Conservation (phyloP, 1,140 invertebrate genomes). For the Drosophila kurseongensis region DNA sequence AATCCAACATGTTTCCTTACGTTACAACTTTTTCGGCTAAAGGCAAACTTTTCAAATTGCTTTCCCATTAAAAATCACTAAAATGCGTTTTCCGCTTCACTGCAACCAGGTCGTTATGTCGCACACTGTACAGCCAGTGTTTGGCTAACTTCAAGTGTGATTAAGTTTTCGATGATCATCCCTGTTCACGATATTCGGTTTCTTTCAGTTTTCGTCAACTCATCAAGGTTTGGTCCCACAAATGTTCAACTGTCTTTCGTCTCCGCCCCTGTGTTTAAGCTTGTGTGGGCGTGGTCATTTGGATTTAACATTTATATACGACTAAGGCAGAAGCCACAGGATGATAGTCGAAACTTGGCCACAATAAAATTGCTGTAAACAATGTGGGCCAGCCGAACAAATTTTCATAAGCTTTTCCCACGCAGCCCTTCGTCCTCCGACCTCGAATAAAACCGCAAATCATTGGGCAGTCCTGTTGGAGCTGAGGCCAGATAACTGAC, state of each 20-base stretch:
- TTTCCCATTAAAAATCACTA: constrained; percentile 77
- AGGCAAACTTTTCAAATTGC: constrained; percentile 69
- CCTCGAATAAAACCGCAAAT: constrained; percentile 50
- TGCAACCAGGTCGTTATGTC: constrained; percentile 36
- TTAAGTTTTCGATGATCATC: constrained; percentile 48
- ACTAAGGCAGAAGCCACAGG: constrained; percentile 45
- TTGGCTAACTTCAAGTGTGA: constrained; percentile 59
- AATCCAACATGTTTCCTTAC: constrained; percentile 6
- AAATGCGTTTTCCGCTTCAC: constrained; percentile 62
- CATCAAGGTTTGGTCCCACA: constrained; percentile 42
- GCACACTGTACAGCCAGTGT: constrained; percentile 21
- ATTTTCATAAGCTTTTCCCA: constrained; percentile 51
- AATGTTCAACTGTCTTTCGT: constrained; percentile 37
- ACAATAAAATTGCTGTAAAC: constrained; percentile 66
- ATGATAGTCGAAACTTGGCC: constrained; percentile 58
- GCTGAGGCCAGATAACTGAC: constrained; percentile 18
- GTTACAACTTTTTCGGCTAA: constrained; percentile 51
- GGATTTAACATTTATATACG: constrained; percentile 26
- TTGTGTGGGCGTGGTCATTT: constrained; percentile 14
- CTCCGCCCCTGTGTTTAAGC: background rate
- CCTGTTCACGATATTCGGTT: constrained; percentile 5
- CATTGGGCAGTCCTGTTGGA: constrained; percentile 28
- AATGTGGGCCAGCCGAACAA: constrained; percentile 46
- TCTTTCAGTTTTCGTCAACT: constrained; percentile 49
- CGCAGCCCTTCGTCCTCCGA: constrained; percentile 2